These are phyloP conservation scores for Hemistola chrysoprasaria DNA, from an alignment of 2,888 invertebrate genomes.

Conservation along the genomic window DNA sequence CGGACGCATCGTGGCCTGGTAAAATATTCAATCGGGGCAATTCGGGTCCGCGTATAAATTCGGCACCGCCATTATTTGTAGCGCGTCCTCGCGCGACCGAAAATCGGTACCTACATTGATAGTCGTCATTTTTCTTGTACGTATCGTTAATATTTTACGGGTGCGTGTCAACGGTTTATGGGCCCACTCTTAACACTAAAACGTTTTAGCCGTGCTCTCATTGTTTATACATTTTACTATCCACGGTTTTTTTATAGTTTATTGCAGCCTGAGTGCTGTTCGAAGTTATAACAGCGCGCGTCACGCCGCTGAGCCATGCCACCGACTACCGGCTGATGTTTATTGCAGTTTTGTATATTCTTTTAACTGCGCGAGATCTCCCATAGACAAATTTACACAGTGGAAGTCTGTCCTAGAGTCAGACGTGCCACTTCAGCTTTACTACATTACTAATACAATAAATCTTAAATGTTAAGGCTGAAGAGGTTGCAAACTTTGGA, in stretches of 20 bases:
- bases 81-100: constrained; percentile 76
- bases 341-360: no score
- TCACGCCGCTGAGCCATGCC: constrained; percentile 58
- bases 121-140: constrained; percentile 80
- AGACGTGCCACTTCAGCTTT: neutral
- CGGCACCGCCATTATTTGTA: constrained; percentile 77
- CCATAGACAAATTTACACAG: no score
- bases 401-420: no score
- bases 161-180: constrained; percentile 81
- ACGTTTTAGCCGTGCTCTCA: constrained; percentile 79
- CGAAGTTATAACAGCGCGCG: constrained; percentile 63
- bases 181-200: constrained; percentile 80
- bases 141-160: constrained; percentile 81
- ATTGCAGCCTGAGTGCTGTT: constrained; percentile 67
- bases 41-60: constrained; percentile 80
- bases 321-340: constrained; percentile 49
- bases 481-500: no score
- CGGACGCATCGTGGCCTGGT: constrained; percentile 77
- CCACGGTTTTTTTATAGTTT: constrained; percentile 74
- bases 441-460: neutral
- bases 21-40: constrained; percentile 82
- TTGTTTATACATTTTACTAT: constrained; percentile 81
- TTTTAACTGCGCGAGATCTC: no score
- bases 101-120: constrained; percentile 78
- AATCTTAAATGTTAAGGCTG: no score